Conservation (phyloP, 2,797 vertebrate genomes). For the Myotis planiceps region DNA sequence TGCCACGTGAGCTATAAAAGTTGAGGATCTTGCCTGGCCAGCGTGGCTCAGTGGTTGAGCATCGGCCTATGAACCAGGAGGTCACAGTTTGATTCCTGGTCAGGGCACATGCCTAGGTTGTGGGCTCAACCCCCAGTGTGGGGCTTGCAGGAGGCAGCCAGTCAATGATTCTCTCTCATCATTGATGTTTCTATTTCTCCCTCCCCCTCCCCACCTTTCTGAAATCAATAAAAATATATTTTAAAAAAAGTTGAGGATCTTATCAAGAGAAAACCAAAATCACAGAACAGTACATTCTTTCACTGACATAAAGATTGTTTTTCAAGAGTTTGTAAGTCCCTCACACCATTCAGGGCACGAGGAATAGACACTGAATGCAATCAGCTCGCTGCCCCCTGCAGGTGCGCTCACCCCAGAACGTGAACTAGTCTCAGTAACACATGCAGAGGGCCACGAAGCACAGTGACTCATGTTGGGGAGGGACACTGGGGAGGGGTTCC, state of each 20-base stretch:
- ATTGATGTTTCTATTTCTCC: too few relatives aligned
- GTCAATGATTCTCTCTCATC: too few relatives aligned
- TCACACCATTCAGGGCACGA: background rate
- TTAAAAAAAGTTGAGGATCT: background rate
- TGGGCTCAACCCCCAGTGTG: too few relatives aligned
- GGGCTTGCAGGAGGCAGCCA: too few relatives aligned
- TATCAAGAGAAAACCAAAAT: background rate
- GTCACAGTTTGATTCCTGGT: too few relatives aligned
- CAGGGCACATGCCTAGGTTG: too few relatives aligned
- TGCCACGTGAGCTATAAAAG: background rate
- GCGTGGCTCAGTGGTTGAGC: too few relatives aligned
- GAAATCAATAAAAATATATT: too few relatives aligned
- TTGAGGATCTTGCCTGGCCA: too few relatives aligned
- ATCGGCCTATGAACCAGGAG: too few relatives aligned
- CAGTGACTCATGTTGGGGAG: background rate
- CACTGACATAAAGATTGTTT: background rate
- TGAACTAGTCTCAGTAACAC: background rate
- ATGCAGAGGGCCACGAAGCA: accelerated
- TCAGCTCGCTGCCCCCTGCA: background rate
- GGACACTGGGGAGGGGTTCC: background rate
- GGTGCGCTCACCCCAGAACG: background rate
- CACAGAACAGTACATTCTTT: background rate
- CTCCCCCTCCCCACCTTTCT: too few relatives aligned
- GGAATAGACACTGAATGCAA: background rate
- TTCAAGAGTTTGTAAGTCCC: background rate